Evolutionary conservation across 2,888 invertebrate genomes (phyloP).

Genomic region (Lingula anatina): DNA sequence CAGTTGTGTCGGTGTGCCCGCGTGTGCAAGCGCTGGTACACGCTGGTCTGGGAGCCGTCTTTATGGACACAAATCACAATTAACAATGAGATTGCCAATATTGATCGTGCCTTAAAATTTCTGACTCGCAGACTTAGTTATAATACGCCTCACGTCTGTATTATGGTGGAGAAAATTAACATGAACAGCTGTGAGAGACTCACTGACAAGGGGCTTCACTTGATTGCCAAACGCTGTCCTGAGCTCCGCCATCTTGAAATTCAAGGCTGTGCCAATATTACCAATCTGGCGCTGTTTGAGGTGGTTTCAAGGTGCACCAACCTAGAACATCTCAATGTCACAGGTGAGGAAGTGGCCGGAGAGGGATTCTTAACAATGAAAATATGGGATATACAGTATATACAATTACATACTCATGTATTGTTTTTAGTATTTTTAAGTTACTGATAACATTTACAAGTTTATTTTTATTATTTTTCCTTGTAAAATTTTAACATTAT

Average conservation of each 20-base stretch:
- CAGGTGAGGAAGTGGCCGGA: slow-evolving; percentile 61
- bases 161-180: slow-evolving; percentile 64
- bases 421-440: too few species aligned
- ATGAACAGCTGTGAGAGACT: slow-evolving; percentile 67
- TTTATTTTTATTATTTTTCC: too few species aligned
- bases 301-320: slow-evolving; percentile 74
- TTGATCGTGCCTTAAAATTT: slow-evolving; percentile 61
- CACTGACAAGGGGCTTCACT: slow-evolving; percentile 71
- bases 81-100: slow-evolving; percentile 60
- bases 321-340: slow-evolving; percentile 78
- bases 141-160: slow-evolving; percentile 64
- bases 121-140: slow-evolving; percentile 64
- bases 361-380: too few species aligned
- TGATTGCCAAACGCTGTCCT: slow-evolving; percentile 73
- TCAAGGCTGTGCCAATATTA: slow-evolving; percentile 68
- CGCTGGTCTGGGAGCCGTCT: slow-evolving; percentile 71
- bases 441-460: too few species aligned
- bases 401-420: too few species aligned
- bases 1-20: slow-evolving; percentile 69
- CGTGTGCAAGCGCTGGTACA: slow-evolving; percentile 72
- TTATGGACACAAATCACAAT: slow-evolving; percentile 69
- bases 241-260: slow-evolving; percentile 76
- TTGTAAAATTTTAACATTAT: too few species aligned
- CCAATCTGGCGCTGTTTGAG: slow-evolving; percentile 73
- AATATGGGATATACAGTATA: too few species aligned